Evolutionary conservation across 2,888 invertebrate genomes (phyloP).

Genomic region (Eumacrocentrus americanus): DNA sequence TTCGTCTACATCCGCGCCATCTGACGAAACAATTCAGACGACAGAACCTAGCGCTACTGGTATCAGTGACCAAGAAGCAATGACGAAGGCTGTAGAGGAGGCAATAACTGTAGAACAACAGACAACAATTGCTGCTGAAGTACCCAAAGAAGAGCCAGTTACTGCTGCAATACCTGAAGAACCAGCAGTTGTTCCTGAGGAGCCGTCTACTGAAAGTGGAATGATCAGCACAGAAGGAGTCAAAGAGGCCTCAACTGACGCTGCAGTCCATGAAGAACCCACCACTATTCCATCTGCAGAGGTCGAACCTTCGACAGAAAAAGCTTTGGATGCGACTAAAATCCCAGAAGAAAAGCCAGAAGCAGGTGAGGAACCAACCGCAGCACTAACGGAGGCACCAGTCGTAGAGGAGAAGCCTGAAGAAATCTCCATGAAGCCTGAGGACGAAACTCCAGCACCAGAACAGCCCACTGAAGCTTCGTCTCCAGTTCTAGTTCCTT

Average conservation of each 20-base stretch:
- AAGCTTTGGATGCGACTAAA: background rate
- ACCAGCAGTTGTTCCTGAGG: constrained; percentile 5
- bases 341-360: background rate
- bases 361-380: background rate
- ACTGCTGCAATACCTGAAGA: constrained; percentile 24
- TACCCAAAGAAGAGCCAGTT: constrained; percentile 29
- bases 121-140: background rate
- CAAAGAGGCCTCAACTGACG: background rate
- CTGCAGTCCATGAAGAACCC: constrained; percentile 3
- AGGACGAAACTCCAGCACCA: constrained; percentile 29
- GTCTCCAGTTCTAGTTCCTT: background rate
- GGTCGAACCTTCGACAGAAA: background rate
- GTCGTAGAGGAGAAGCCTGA: constrained; percentile 17
- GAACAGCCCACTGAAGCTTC: constrained; percentile 14
- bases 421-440: constrained; percentile 20
- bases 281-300: constrained; percentile 1
- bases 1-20: constrained; percentile 27
- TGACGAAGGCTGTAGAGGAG: constrained; percentile 23
- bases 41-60: constrained; percentile 24
- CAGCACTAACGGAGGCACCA: constrained; percentile 6
- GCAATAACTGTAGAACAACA: constrained; percentile 20
- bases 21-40: constrained; percentile 35
- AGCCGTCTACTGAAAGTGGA: constrained; percentile 6
- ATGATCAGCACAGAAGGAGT: constrained; percentile 17
- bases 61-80: constrained; percentile 5